A percentile compares a stretch with the other conserved stretches of the same genome.
phyloP scores from a whole-genome alignment of 2,113 vertebrate species.

The Perccottus glenii region DNA sequence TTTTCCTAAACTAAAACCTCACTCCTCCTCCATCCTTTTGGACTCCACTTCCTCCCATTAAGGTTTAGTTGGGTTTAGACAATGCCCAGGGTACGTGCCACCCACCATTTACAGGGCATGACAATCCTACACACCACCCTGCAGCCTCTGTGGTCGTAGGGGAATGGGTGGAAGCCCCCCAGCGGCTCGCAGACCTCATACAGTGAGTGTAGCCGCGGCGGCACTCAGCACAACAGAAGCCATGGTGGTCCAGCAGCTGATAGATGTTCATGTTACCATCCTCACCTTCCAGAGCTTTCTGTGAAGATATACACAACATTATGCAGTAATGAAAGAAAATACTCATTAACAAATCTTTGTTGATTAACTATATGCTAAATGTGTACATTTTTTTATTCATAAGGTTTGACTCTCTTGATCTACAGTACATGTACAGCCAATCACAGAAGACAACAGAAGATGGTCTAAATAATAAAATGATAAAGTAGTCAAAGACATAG shows the following conservation, averaged over 20 bases:
- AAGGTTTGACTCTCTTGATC: no score
- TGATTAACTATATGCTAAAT: no score
- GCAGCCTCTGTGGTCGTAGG: conserved; percentile 88
- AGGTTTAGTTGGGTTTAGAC: conserved; percentile 72
- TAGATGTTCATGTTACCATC: conserved; percentile 84
- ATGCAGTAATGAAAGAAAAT: neutral
- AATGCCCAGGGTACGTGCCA: conserved; percentile 88
- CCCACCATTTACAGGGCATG: conserved; percentile 97
- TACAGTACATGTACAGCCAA: neutral
- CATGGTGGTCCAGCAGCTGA: conserved; percentile 90
- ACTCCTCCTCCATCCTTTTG: neutral
- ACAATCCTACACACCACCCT: conserved; percentile 86
- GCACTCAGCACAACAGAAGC: conserved; percentile 89
- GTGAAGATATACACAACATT: conserved; percentile 1
- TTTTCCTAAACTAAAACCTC: neutral
- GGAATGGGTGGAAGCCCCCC: conserved; percentile 84
- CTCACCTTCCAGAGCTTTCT: conserved; percentile 84
- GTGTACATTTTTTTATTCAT: no score
- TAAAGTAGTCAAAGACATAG: neutral
- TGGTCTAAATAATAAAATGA: neutral
- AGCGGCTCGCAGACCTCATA: conserved; percentile 90
- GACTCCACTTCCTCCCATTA: neutral
- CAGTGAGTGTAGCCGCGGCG: conserved; percentile 88
- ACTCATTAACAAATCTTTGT: neutral
- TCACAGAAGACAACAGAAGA: neutral